phyloP scores from a whole-genome alignment of 2,888 invertebrate species.

The Temnothorax ravouxi region DNA sequence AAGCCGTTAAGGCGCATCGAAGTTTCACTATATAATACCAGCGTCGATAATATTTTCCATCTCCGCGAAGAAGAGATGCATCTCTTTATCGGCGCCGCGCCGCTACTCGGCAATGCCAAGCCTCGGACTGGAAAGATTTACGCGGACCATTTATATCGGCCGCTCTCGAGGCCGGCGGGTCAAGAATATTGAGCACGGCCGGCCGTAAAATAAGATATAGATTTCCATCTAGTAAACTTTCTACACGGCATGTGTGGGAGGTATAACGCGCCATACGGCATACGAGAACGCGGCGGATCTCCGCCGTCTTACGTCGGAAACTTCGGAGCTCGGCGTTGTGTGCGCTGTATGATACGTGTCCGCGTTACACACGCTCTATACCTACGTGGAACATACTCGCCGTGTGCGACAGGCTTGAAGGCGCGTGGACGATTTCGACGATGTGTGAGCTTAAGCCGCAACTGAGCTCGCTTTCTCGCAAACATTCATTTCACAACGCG shows the following conservation, averaged over 20 bases:
- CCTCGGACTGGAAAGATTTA: conserved; percentile 74
- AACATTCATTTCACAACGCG: background rate
- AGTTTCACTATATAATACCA: conserved; percentile 2
- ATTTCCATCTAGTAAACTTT: conserved; percentile 86
- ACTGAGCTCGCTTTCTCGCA: conserved; percentile 22
- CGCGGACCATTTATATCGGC: conserved; percentile 79
- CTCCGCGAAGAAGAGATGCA: conserved; percentile 17
- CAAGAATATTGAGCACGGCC: conserved; percentile 82
- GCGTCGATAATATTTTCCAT: conserved; percentile 47
- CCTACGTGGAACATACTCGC: conserved; percentile 50
- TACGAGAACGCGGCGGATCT: conserved; percentile 75
- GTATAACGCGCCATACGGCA: conserved; percentile 81
- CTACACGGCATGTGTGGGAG: conserved; percentile 85
- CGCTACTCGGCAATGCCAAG: background rate
- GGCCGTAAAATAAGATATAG: conserved; percentile 86
- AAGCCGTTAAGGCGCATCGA: conserved; percentile 9
- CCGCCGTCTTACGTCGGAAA: conserved; percentile 74
- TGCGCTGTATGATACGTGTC: conserved; percentile 48
- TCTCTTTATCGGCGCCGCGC: conserved; percentile 34
- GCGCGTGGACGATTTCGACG: conserved; percentile 60
- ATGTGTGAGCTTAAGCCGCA: conserved; percentile 14
- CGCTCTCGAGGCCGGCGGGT: conserved; percentile 70
- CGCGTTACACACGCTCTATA: conserved; percentile 68
- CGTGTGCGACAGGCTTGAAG: conserved; percentile 50
- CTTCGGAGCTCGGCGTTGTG: conserved; percentile 76